These are phyloP conservation scores for Cercocebus atys DNA, from an alignment of 2,113 vertebrate species.

Conservation along the genomic window DNA sequence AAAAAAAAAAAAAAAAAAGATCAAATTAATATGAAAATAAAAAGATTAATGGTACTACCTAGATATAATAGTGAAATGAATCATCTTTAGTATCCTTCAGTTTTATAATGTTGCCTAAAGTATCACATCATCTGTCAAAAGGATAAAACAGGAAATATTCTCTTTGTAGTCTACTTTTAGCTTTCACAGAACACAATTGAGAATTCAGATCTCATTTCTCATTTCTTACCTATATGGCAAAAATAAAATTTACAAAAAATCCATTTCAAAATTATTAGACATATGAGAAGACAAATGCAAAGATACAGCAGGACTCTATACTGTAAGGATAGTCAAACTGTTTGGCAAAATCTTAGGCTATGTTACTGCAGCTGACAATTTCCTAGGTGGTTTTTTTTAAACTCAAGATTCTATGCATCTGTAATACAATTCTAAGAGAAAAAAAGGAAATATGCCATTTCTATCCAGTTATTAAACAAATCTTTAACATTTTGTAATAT, in stretches of 20 bases:
- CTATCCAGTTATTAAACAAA: not conserved
- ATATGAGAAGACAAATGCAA: slow-evolving; percentile 12
- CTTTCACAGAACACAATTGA: not conserved
- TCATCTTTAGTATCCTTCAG: not conserved
- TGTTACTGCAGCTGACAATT: not conserved
- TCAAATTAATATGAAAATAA: slow-evolving; percentile 12
- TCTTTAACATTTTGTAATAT: not conserved
- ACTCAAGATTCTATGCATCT: not conserved
- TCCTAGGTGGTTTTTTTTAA: not conserved
- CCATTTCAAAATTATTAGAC: not conserved
- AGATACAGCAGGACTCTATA: not conserved
- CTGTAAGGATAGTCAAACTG: not conserved
- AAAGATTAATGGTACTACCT: not conserved
- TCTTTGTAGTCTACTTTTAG: not conserved
- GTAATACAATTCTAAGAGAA: not conserved
- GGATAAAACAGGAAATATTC: not conserved
- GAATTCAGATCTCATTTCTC: not conserved
- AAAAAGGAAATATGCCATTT: not conserved
- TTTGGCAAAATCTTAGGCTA: not conserved
- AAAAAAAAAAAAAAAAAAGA: too few species aligned
- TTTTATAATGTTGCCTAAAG: not conserved
- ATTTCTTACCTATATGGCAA: slow-evolving; percentile 5
- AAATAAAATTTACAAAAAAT: slow-evolving; percentile 15
- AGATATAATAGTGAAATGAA: not conserved
- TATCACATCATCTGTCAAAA: not conserved